Evolutionary conservation across 2,888 invertebrate species (phyloP).

Genomic region (Lymantria monacha): DNA sequence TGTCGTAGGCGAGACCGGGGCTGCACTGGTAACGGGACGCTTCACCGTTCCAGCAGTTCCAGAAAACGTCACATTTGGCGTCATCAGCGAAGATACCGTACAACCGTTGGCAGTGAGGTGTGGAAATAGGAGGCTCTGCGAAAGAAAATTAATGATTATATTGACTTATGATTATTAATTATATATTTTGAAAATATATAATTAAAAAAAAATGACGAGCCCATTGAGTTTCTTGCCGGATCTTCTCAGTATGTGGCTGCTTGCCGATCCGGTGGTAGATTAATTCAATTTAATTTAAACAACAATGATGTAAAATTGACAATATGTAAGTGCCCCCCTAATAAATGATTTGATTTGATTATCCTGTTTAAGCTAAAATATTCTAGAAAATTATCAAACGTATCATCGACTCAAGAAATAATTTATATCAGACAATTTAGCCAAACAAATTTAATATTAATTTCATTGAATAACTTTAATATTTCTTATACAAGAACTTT

Average conservation of each 20-base stretch:
- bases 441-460: neutral
- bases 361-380: too few relatives aligned
- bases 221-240: too few relatives aligned
- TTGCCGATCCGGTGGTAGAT: too few relatives aligned
- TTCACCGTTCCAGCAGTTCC: constrained; percentile 98
- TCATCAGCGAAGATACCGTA: constrained; percentile 97
- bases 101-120: constrained; percentile 91
- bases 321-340: too few relatives aligned
- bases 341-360: too few relatives aligned
- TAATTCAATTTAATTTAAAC: too few relatives aligned
- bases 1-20: constrained; percentile 96
- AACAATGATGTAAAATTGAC: too few relatives aligned
- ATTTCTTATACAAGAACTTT: neutral
- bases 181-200: neutral
- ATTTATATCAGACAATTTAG: too few relatives aligned
- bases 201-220: neutral
- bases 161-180: neutral
- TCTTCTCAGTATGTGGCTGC: too few relatives aligned
- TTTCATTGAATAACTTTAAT: neutral
- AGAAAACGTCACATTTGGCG: constrained; percentile 95
- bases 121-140: constrained; percentile 91
- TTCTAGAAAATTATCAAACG: too few relatives aligned
- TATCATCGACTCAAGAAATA: too few relatives aligned
- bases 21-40: constrained; percentile 97
- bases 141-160: constrained; percentile 11